These are phyloP conservation scores for Masnerella sp. DNA, from an alignment of 2,888 invertebrate species.

Conservation along the genomic window DNA sequence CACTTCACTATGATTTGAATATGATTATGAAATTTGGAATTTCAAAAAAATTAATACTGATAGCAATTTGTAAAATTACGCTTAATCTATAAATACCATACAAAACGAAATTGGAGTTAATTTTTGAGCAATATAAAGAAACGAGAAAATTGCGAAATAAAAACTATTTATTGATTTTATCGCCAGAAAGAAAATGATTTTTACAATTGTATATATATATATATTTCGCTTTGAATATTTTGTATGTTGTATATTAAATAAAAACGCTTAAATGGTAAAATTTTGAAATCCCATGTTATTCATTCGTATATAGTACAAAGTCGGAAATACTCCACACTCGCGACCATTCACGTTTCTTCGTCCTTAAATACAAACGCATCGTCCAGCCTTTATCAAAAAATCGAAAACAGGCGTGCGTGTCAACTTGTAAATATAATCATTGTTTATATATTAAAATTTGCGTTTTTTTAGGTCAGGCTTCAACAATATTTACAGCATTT, in stretches of 20 bases:
- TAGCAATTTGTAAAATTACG: no score
- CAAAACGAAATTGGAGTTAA: no score
- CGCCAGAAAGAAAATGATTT: slow-evolving; percentile 24
- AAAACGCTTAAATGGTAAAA: slow-evolving; percentile 39
- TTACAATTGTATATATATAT: slow-evolving; percentile 40
- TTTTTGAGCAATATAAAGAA: not conserved
- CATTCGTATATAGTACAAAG: slow-evolving; percentile 19
- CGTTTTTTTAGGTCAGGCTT: slow-evolving; percentile 17
- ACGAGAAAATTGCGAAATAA: slow-evolving; percentile 1
- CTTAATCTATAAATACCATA: no score
- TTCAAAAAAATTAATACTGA: no score
- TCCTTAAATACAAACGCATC: not conserved
- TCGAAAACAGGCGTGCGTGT: slow-evolving; percentile 21
- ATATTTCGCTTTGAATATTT: slow-evolving; percentile 51
- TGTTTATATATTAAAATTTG: slow-evolving; percentile 5
- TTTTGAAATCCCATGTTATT: slow-evolving; percentile 14
- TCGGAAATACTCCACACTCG: slow-evolving; percentile 4
- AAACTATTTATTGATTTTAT: slow-evolving; percentile 21
- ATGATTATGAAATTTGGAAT: no score
- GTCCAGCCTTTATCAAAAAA: slow-evolving; percentile 1
- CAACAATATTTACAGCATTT: slow-evolving; percentile 49
- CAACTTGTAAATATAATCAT: slow-evolving; percentile 13
- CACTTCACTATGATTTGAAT: no score
- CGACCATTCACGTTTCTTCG: not conserved
- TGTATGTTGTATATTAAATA: slow-evolving; percentile 54